Evolutionary conservation across 2,888 invertebrate species (phyloP).

Genomic region (Drosophila quinaria): DNA sequence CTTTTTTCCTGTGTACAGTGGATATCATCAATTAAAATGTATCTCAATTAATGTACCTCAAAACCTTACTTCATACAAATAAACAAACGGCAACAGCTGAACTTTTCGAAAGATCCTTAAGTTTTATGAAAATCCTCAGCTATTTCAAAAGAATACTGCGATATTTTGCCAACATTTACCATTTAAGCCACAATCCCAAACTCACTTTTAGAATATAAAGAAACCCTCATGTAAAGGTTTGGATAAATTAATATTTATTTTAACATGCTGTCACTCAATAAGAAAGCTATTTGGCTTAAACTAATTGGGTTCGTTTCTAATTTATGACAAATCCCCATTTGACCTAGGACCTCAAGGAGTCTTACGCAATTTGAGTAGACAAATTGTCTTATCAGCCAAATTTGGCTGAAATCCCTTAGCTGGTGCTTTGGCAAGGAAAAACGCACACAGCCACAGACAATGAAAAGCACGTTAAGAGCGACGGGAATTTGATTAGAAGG

Average conservation of each 20-base stretch:
- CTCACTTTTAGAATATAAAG: too few species aligned
- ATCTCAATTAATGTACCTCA: too few species aligned
- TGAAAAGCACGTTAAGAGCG: constrained; percentile 1
- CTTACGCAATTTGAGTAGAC: constrained; percentile 23
- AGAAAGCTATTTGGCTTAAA: not conserved
- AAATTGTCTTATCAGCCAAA: constrained; percentile 27
- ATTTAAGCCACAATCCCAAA: not conserved
- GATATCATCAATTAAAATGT: too few species aligned
- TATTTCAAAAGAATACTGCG: not conserved
- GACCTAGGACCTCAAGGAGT: constrained; percentile 9
- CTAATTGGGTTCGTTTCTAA: constrained; percentile 9
- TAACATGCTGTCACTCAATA: not conserved
- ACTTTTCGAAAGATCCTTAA: too few species aligned
- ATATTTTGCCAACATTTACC: not conserved
- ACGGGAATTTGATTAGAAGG: constrained; percentile 13
- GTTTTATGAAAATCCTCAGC: too few species aligned
- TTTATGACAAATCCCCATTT: constrained; percentile 11
- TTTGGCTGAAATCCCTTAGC: constrained; percentile 20
- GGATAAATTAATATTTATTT: not conserved
- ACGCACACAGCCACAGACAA: not conserved
- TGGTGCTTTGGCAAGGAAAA: constrained; percentile 19
- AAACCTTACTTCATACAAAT: too few species aligned
- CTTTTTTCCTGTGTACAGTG: too few species aligned
- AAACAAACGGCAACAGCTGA: too few species aligned
- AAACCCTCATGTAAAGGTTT: too few species aligned